Evolutionary conservation across 2,797 vertebrate genomes (phyloP), one percentile per base, ranked within the genome.

Genomic region (Scyliorhinus canicula): DNA sequence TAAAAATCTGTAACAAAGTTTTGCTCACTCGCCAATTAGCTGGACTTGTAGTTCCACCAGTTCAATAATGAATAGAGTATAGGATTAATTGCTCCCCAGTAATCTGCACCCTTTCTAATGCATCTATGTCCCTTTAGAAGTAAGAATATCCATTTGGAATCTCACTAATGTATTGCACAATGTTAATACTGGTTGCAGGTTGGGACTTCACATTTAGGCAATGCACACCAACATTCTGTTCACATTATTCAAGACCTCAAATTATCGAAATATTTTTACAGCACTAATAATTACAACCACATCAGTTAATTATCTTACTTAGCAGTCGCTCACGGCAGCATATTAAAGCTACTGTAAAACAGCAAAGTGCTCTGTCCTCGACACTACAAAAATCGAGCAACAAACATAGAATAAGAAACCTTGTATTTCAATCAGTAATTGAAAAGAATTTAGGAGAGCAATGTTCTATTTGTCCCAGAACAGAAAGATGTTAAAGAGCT

Each of bases 241-340:
- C 91, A 69, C n/a, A 47, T 93, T 47, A 90, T 69, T 93, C 44
- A 93, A 40, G 60, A 93, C 44, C 24, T 93, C 44, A 69, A 47
- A 93, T 28, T 47, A 26, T 26, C 19, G 21, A 91, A 28, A 93
- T 63, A 63, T 60, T 91, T 91, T 91, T 65, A 69, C 11, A 88
- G 44, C 9, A 93, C 9, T 65, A 88, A n/a, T 90, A 63, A n/a
- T 90, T 90, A n/a, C 40, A 65, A 93, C 60, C 24, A 24, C 12
- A 63, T 35, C 24, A 65, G n/a, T 88, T 57, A 90, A 60, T 90
- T 47, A 69, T 69, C 44, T 67, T 69, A 67, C 24, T 67, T 44
- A 26, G 40, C 16, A 52, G 63, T 40, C 19, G 47, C 40, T 82
- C 40, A 50, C 44, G 24, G 14, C 91, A 50, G 44, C 40, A 93